Evolutionary conservation across 2,888 invertebrate species (phyloP), one percentile per base, ranked within the genome.

Genomic region (Crepidodera aurea): DNA sequence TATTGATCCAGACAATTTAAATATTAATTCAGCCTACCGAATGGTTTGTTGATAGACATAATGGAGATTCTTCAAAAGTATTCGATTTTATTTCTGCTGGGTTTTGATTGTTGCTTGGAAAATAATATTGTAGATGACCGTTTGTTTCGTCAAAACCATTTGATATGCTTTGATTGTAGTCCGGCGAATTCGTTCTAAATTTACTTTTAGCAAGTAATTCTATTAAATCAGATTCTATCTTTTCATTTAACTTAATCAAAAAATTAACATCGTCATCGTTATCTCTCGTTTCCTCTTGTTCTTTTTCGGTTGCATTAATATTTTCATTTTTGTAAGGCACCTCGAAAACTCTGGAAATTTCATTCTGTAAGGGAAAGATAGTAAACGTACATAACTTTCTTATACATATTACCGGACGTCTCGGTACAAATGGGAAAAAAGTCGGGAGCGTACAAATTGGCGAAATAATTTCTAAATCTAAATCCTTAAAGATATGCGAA

Each of bases 301-400:
- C 58, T 56, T 61, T 67, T 40, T 62, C 55, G 60, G 54, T 46
- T 55, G 64, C 63, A 32, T 66, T 64, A 56, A 55, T 34, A 25
- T 60, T 60, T 48, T 69, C 66, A 15, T 66, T 58, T 60, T 62
- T 53, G 63, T 58, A 65, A 29, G 68, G 68, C 60, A 73, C 70
- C 56, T 75, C 75, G 64, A 78, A 74, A 19, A 68, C 71, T 66
- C 71, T 69, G 27, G 71, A 72, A 64, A 77, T 76, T 65, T 77
- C 77, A 72, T 73, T 72, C 78, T 78, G 71, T 46, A 75, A 77
- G 29, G 53, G 62, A 69, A 48, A 40, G 25, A 60, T 10, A 27
- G n/a, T n/a, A n/a, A n/a, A n/a, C n/a, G n/a, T n/a, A n/a, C n/a
- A n/a, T n/a, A n/a, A n/a, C n/a, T n/a, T n/a, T n/a, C n/a, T n/a